These are phyloP conservation scores for Meriones psammophilus DNA, from an alignment of 2,797 vertebrate genomes.

Conservation along the genomic window DNA sequence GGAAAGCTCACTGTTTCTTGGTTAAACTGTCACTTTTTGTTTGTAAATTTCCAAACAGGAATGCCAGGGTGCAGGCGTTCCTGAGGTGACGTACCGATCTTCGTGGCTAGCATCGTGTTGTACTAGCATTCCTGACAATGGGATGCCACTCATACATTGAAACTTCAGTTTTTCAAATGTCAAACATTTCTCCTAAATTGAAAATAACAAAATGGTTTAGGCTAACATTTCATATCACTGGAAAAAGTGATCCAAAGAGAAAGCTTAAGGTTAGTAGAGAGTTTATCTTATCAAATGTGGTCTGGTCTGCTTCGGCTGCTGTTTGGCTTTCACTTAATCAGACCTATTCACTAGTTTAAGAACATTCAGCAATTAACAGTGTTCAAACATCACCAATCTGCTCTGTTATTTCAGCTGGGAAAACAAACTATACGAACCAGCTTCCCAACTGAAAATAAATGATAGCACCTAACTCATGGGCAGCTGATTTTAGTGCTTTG, in stretches of 20 bases:
- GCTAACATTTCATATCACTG: conserved; percentile 54
- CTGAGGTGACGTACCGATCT: conserved; percentile 1
- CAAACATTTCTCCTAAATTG: conserved; percentile 46
- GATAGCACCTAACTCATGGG: conserved; percentile 6
- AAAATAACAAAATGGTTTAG: conserved; percentile 11
- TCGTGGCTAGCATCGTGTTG: conserved; percentile 11
- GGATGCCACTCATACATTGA: background rate
- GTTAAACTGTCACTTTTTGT: conserved; percentile 51
- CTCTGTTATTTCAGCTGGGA: conserved; percentile 83
- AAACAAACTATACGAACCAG: conserved; percentile 57
- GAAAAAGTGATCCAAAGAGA: conserved; percentile 60
- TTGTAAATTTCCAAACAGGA: conserved; percentile 62
- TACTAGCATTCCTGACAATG: background rate
- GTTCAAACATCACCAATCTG: conserved; percentile 77
- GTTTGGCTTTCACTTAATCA: conserved; percentile 79
- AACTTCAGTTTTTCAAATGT: conserved; percentile 59
- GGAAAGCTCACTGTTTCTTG: conserved; percentile 57
- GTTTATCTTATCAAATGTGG: conserved; percentile 80
- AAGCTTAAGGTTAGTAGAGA: conserved; percentile 66
- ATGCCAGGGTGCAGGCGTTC: conserved; percentile 42
- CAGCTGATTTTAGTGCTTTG: conserved; percentile 39
- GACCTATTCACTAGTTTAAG: conserved; percentile 78
- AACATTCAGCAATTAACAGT: conserved; percentile 77
- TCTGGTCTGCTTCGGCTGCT: conserved; percentile 76
- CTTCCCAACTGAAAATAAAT: conserved; percentile 70